Percentiles rank a stretch among this genome's conserved stretches.
phyloP scores from a whole-genome alignment of 2,113 vertebrate genomes.

The Rostratula benghalensis region DNA sequence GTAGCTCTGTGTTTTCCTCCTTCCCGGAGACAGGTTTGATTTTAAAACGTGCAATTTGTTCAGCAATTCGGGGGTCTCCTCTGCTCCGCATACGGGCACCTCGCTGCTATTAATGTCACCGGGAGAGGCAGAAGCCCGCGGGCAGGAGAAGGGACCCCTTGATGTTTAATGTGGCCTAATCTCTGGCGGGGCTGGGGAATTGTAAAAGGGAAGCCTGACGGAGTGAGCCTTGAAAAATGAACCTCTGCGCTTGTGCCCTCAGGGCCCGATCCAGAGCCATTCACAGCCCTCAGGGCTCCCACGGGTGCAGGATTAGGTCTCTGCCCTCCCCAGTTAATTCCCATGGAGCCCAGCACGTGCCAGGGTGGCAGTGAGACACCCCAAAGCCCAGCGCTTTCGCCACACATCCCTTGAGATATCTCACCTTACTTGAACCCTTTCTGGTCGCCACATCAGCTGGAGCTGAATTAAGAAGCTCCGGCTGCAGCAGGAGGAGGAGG shows the following conservation, averaged over 20 bases:
- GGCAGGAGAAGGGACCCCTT: constrained; percentile 17
- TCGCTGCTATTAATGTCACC: not conserved
- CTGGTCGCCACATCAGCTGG: rapidly evolving
- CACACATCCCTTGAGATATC: not conserved
- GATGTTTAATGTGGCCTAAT: constrained; percentile 44
- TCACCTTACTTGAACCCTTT: not conserved
- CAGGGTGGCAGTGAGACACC: rapidly evolving
- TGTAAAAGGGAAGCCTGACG: constrained; percentile 22
- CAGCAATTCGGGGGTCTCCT: constrained; percentile 33
- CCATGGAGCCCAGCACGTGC: not conserved
- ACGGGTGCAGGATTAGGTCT: not conserved
- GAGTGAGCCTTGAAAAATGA: constrained; percentile 60
- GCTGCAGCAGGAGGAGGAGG: not conserved
- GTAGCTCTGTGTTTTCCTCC: not conserved
- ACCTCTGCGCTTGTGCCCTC: constrained; percentile 8
- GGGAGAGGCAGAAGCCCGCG: constrained; percentile 7
- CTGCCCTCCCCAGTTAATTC: not conserved
- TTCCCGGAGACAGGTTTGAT: not conserved
- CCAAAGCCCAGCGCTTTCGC: not conserved
- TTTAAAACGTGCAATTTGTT: not conserved
- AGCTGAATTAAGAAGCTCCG: not conserved
- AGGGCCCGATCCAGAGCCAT: not conserved
- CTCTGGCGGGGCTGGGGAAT: constrained; percentile 28
- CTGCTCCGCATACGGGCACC: not conserved
- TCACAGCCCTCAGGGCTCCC: not conserved